Base-by-base conservation (phyloP, 92 coral and sea anemone genomes). In the Nematostella vectensis region DNA sequence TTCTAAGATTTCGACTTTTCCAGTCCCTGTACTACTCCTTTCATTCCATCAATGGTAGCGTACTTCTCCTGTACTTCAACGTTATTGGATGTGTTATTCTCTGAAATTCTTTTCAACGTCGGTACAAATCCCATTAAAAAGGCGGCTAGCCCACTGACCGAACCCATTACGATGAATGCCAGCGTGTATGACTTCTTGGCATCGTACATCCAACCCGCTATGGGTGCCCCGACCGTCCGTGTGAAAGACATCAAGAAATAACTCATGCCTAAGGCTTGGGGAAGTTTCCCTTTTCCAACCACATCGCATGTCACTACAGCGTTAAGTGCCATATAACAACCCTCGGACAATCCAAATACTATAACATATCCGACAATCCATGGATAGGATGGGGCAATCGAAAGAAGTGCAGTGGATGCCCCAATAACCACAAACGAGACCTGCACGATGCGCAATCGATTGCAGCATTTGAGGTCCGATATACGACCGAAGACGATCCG, bases 401-500 rank as follows among this genome's bases (percentile, higher is more conserved):
- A 73, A n/a, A 67, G 79, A n/a, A 77, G 58, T 28, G 74, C 55
- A 31, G 70, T 64, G 49, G 70, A 69, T 27, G 66, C 55, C 15
- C 80, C 85, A 21, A 78, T 65, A 25, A 61, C 55, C n/a, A 77
- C 49, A 48, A 82, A 67, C 3, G 91, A 66, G 30, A 72, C 4
- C 50, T 82, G 91, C 42, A 48, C 68, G 24, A 82, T 45, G 54
- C 69, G 56, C 13, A 82, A 59, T 0, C 91, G 85, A 58, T 77
- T 77, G 15, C 64, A 39, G 25, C 91, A 68, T 13, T 57, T 68
- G 17, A 63, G 29, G 55, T 83, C 94, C 13, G 94, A 75, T 13
- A 79, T 45, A 24, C 73, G 62, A 28, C 94, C 94, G 59, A 79
- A 78, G 36, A 74, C 39, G 20, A 76, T 54, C 11, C 94, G 94